Conservation (phyloP, 92 coral and sea anemone species). For the Actinernus sp. region DNA sequence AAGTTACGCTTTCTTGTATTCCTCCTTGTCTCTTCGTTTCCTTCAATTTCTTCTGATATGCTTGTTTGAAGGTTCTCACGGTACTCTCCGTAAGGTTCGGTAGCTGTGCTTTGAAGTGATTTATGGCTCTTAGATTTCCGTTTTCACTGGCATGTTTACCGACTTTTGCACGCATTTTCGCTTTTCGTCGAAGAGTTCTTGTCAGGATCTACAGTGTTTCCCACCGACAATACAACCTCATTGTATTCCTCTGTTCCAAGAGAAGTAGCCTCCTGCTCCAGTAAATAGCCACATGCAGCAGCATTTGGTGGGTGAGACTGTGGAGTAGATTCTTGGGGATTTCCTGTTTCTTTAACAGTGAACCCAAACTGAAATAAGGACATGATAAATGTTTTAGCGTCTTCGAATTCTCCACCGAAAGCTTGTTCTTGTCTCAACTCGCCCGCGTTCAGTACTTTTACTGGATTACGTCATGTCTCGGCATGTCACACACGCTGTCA, state of each 20-base stretch:
- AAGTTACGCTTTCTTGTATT: too few relatives aligned
- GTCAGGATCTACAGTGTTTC: too few relatives aligned
- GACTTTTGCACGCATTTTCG: slow-evolving; percentile 22
- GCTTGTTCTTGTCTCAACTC: too few relatives aligned
- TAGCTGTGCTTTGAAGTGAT: slow-evolving; percentile 2
- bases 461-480: too few relatives aligned
- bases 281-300: slow-evolving; percentile 53
- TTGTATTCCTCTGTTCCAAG: slow-evolving; percentile 21
- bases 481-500: too few relatives aligned
- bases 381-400: too few relatives aligned
- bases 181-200: slow-evolving; percentile 31
- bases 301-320: slow-evolving; percentile 16
- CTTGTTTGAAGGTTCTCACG: slow-evolving; percentile 16
- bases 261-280: slow-evolving; percentile 20
- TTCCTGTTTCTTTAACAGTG: background rate
- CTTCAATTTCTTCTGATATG: slow-evolving; percentile 2
- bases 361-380: slow-evolving; percentile 19
- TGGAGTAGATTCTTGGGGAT: slow-evolving; percentile 13
- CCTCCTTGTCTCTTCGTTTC: background rate
- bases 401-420: too few relatives aligned
- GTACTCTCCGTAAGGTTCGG: slow-evolving; percentile 22
- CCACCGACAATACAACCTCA: slow-evolving; percentile 22
- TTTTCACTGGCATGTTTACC: slow-evolving; percentile 30
- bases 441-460: too few relatives aligned
- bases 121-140: slow-evolving; percentile 17